Evolutionary conservation across 2,113 vertebrate species (phyloP).

Genomic region (Damaliscus lunatus): DNA sequence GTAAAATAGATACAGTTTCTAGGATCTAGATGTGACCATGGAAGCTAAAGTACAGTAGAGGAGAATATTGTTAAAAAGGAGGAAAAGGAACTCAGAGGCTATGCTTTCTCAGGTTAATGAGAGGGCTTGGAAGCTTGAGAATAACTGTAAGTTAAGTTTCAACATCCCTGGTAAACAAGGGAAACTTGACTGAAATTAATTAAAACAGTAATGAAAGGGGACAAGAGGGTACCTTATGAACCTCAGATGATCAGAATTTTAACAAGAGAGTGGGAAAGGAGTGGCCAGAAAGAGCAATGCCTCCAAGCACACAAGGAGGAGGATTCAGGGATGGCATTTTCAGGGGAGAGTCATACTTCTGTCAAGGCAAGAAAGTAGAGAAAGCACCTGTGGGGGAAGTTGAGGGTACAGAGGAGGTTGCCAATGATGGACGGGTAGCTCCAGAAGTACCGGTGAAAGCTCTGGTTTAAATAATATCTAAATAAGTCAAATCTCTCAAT

Average conservation of each 20-base stretch:
- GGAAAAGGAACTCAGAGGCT: neutral
- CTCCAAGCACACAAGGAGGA: neutral
- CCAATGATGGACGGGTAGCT: neutral
- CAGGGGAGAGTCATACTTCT: neutral
- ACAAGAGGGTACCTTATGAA: too few species aligned
- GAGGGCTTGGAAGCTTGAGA: neutral
- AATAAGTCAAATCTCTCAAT: neutral
- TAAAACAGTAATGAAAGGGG: neutral
- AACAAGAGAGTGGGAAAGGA: neutral
- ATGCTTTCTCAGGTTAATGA: neutral
- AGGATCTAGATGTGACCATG: neutral
- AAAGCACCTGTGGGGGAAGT: neutral
- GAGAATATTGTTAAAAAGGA: neutral
- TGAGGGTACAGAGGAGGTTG: neutral
- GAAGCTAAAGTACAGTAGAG: neutral
- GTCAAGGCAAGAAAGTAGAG: neutral
- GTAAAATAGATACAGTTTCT: neutral
- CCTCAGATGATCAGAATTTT: neutral
- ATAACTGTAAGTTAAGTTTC: neutral
- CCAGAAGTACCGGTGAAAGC: neutral
- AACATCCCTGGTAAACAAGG: neutral
- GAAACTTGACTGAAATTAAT: neutral
- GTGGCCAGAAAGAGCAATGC: neutral
- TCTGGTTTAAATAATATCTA: neutral
- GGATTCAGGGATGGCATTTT: neutral